phyloP scores from a whole-genome alignment of 2,888 invertebrate genomes.

The Diplolepis rosae region DNA sequence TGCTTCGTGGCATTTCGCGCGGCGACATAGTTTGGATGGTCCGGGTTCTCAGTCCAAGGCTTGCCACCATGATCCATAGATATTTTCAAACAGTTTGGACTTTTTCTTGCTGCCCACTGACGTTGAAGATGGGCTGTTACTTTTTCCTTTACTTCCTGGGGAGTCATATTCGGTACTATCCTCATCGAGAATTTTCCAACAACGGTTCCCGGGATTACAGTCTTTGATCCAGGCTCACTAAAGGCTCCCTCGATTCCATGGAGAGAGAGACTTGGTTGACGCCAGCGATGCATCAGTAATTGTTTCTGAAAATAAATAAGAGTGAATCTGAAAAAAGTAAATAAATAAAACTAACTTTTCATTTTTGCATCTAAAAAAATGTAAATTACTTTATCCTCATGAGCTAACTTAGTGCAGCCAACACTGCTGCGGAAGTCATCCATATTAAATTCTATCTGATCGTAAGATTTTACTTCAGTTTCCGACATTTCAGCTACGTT shows the following conservation, averaged over 20 bases:
- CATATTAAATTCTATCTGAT: constrained; percentile 90
- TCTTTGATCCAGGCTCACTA: constrained; percentile 93
- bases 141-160: constrained; percentile 85
- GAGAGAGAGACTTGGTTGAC: constrained; percentile 93
- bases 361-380: too few species aligned
- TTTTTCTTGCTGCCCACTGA: constrained; percentile 85
- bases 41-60: constrained; percentile 95
- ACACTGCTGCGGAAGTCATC: constrained; percentile 84
- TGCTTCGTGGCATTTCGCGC: constrained; percentile 86
- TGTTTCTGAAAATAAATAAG: constrained; percentile 74
- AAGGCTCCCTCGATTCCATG: constrained; percentile 98
- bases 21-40: constrained; percentile 94
- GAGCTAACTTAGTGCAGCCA: constrained; percentile 81
- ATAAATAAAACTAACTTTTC: constrained; percentile 19
- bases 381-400: constrained; percentile 80
- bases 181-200: constrained; percentile 98
- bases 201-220: constrained; percentile 95
- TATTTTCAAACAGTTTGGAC: constrained; percentile 90
- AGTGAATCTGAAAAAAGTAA: neutral
- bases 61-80: constrained; percentile 83
- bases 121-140: constrained; percentile 86
- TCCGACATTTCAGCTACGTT: constrained; percentile 85
- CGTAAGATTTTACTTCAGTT: constrained; percentile 84
- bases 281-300: constrained; percentile 95
- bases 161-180: constrained; percentile 95